These are phyloP conservation scores for Euglossa dilemma DNA, from an alignment of 1,140 invertebrate genomes.

Conservation along the genomic window DNA sequence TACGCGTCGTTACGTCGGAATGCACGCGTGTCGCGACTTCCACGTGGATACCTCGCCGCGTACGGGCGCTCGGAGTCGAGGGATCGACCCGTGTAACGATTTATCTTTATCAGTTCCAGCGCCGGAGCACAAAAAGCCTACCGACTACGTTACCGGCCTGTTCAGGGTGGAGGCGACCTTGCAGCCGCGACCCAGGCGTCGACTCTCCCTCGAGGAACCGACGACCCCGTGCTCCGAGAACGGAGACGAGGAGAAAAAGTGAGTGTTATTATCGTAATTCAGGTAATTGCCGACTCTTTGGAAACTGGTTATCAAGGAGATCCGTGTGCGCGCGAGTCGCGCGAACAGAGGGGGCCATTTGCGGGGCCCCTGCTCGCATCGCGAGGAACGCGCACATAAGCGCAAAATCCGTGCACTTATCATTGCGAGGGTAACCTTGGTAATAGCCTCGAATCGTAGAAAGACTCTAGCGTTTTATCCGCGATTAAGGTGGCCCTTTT, in stretches of 20 bases:
- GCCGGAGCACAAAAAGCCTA: conserved; percentile 88
- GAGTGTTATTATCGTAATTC: conserved; percentile 52
- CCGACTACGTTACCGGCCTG: conserved; percentile 91
- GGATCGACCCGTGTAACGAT: conserved; percentile 29
- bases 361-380: too few species aligned
- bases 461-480: not conserved
- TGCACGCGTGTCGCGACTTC: conserved; percentile 63
- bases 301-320: not conserved
- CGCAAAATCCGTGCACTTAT: not conserved
- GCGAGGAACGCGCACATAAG: not conserved
- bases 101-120: conserved; percentile 84
- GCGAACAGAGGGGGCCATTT: not conserved
- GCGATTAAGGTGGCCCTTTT: not conserved
- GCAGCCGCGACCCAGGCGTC: conserved; percentile 81
- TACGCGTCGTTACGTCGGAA: conserved; percentile 57
- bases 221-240: conserved; percentile 69
- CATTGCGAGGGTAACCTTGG: not conserved
- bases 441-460: not conserved
- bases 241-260: conserved; percentile 78
- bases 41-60: conserved; percentile 48
- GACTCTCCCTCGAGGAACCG: conserved; percentile 74
- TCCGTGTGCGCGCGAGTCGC: too few species aligned
- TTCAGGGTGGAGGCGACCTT: conserved; percentile 88
- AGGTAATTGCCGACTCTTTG: not conserved
- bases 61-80: not conserved